phyloP scores from a whole-genome alignment of 2,797 vertebrate species.

The Sebastes taczanowskii region DNA sequence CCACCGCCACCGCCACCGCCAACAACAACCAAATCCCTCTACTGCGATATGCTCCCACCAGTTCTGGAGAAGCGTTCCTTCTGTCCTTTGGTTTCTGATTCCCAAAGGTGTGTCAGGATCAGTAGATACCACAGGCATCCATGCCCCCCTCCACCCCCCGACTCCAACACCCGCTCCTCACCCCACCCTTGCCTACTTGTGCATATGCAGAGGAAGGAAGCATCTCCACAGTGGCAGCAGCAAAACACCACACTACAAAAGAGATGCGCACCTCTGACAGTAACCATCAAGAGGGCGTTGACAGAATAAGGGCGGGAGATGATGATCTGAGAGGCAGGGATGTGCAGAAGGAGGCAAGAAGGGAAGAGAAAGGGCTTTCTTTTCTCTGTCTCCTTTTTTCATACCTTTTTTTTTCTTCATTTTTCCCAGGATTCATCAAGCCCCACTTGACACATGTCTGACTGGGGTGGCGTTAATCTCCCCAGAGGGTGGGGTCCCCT shows the following conservation, averaged over 20 bases:
- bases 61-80: constrained; percentile 43
- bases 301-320: constrained; percentile 88
- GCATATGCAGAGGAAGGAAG: constrained; percentile 85
- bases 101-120: constrained; percentile 78
- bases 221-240: constrained; percentile 74
- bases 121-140: constrained; percentile 64
- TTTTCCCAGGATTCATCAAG: constrained; percentile 83
- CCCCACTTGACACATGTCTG: constrained; percentile 84
- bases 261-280: constrained; percentile 85
- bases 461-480: constrained; percentile 80
- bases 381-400: constrained; percentile 68
- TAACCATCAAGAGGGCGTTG: constrained; percentile 85
- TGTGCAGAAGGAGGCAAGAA: constrained; percentile 78
- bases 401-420: constrained; percentile 54
- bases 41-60: constrained; percentile 35
- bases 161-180: constrained; percentile 21
- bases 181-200: constrained; percentile 75
- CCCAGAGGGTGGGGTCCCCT: constrained; percentile 79
- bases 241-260: constrained; percentile 82
- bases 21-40: constrained; percentile 47
- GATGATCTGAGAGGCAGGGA: constrained; percentile 85
- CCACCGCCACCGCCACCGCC: background rate
- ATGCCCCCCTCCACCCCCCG: constrained; percentile 1
- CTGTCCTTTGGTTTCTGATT: constrained; percentile 71
- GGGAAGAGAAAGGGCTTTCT: constrained; percentile 77